Base-by-base conservation (phyloP, 2,113 vertebrate genomes). In the Zootoca vivipara region DNA sequence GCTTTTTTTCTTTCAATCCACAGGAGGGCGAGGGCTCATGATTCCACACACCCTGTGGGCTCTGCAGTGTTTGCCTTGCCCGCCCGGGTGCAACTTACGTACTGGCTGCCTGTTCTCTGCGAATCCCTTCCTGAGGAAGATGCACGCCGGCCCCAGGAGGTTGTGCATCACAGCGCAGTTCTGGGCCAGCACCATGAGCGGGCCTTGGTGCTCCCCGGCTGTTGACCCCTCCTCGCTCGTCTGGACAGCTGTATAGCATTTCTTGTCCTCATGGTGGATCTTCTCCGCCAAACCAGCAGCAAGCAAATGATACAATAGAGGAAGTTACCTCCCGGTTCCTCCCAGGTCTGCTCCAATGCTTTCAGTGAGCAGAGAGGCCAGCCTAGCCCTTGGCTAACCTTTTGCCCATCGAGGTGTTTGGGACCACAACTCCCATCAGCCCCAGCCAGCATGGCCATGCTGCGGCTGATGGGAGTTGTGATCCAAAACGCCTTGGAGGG, bases 121-220 rank as follows among this genome's bases (percentile, higher is more conserved):
- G 96, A 99, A 98, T 97, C 98, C 98, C 97, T 99, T 99, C 97
- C 99, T 98, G 95, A 99, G 98, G 96, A 99, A 99, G 96, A 99
- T 98, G 97, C 99, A 99, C 85, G 99, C 98, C 1, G 99, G 99
- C 93, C 99, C 99, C 96, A 99, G 97, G 85, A 99, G 96, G 96
- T 98, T 99, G 97, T 98, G 98, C 98, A 99, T 98, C 96, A 97
- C 97, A 9, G 97, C 97, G 91, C 98, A 98, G 96, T 98, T 98
- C 97, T 99, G 98, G 95, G 98, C 98, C 96, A 98, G 96, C 95
- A 97, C 96, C 96, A 98, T 95, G 93, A 99, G 97, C 0, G 98
- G 98, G 93, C 98, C 98, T 16, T 98, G 98, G 96, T 97, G 95
- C 94, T 96, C 97, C 92, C 96, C 93, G 24, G 92, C 90, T 64